These are phyloP conservation scores for Tridacna gigas DNA, from an alignment of 2,888 invertebrate genomes.

Conservation along the genomic window DNA sequence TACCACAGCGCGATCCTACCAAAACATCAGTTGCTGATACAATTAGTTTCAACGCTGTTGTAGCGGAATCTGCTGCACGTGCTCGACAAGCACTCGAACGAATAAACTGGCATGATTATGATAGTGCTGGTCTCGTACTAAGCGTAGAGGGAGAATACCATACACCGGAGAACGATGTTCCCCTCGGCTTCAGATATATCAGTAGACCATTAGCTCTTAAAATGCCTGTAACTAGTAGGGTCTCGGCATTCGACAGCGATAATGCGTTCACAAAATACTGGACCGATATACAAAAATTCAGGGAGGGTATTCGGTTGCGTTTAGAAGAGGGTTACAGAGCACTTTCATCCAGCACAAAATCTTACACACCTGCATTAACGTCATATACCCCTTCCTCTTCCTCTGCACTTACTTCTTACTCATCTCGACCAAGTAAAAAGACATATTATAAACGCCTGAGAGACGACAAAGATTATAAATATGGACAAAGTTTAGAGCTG, in stretches of 20 bases:
- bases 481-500: constrained; percentile 65
- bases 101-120: constrained; percentile 72
- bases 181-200: constrained; percentile 75
- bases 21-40: constrained; percentile 62
- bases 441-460: constrained; percentile 63
- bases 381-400: constrained; percentile 44
- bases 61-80: constrained; percentile 73
- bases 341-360: constrained; percentile 45
- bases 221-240: constrained; percentile 62
- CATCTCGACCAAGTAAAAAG: constrained; percentile 44
- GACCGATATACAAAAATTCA: constrained; percentile 68
- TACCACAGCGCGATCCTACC: constrained; percentile 57
- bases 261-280: constrained; percentile 68
- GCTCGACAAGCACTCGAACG: constrained; percentile 72
- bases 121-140: constrained; percentile 75
- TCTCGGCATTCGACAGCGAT: constrained; percentile 63
- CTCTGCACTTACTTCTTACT: constrained; percentile 35
- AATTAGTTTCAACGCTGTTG: constrained; percentile 72
- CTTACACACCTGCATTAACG: constrained; percentile 40
- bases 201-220: constrained; percentile 76
- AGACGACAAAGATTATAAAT: constrained; percentile 55
- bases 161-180: constrained; percentile 65
- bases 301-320: constrained; percentile 66
- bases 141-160: constrained; percentile 78
- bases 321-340: constrained; percentile 70